Conservation (phyloP, 1,140 invertebrate genomes). For the Anoplolepis gracilipes region DNA sequence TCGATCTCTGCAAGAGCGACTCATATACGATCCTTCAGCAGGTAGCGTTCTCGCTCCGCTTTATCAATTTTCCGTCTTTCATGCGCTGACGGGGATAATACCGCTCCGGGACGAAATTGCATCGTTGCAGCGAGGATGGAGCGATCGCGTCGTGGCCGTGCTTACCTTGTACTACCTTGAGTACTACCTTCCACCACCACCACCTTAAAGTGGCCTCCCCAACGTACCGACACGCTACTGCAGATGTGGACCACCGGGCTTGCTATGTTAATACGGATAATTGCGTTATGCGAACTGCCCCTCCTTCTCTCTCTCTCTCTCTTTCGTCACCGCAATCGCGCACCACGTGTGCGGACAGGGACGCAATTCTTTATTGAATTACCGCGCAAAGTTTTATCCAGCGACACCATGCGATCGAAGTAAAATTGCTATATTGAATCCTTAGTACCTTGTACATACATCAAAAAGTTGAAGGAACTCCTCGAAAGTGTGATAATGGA, state of each 20-base stretch:
- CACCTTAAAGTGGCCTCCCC: conserved; percentile 15
- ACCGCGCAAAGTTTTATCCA: neutral
- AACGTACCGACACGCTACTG: conserved; percentile 30
- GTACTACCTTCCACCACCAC: neutral
- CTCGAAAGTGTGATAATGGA: neutral
- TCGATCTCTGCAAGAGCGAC: conserved; percentile 8
- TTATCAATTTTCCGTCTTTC: conserved; percentile 55
- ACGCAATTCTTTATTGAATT: conserved; percentile 17
- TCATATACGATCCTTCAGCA: neutral
- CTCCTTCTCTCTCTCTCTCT: conserved; percentile 4
- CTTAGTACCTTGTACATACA: neutral
- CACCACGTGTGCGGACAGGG: conserved; percentile 46
- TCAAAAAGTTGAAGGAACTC: neutral
- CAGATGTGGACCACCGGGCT: conserved; percentile 68
- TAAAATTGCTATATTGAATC: neutral
- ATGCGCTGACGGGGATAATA: conserved; percentile 42
- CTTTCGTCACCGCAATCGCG: conserved; percentile 4
- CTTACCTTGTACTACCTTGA: conserved; percentile 17
- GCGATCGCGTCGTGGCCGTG: conserved; percentile 23
- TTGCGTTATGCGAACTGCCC: conserved; percentile 70
- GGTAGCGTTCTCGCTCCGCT: conserved; percentile 22
- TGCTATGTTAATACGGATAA: conserved; percentile 78
- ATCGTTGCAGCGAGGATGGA: conserved; percentile 38
- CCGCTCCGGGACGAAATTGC: conserved; percentile 43
- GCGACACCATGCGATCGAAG: neutral